A percentile compares a stretch with the other conserved stretches of the same genome.
Conservation (phyloP, 2,797 vertebrate genomes). For the Clamator glandarius region DNA sequence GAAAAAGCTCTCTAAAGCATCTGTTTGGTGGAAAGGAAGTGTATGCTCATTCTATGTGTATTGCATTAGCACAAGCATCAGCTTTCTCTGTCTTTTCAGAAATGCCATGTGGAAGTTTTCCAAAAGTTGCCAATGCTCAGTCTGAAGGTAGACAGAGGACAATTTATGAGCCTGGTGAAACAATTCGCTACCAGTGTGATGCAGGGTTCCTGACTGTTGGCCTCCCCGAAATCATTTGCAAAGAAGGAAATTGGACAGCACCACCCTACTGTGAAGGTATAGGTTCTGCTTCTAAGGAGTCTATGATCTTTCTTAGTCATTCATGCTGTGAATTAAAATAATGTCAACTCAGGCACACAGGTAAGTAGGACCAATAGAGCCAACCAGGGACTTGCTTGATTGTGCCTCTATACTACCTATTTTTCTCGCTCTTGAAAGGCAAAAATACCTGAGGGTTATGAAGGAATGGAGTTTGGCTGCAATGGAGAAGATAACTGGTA, state of each 20-base stretch:
- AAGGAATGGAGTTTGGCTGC: neutral
- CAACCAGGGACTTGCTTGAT: neutral
- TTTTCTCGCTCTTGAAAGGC: neutral
- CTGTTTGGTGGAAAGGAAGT: neutral
- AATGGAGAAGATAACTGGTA: neutral
- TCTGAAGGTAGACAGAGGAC: neutral
- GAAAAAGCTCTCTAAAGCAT: neutral
- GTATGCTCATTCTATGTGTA: neutral
- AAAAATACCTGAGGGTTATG: neutral
- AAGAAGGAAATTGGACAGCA: slow-evolving; percentile 39
- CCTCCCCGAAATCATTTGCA: slow-evolving; percentile 28
- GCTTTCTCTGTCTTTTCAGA: slow-evolving; percentile 41
- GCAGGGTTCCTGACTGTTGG: neutral
- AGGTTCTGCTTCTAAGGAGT: neutral
- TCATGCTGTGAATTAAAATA: neutral
- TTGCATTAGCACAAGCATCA: neutral
- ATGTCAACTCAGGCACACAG: neutral
- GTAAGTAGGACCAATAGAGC: neutral
- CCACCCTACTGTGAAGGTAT: slow-evolving; percentile 50
- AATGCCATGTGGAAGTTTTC: slow-evolving; percentile 6
- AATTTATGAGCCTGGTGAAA: slow-evolving; percentile 31
- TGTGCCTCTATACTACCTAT: neutral
- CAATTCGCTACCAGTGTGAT: slow-evolving; percentile 16
- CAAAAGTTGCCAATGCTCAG: neutral
- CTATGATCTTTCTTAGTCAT: neutral